These are phyloP conservation scores for Cosmorhoe ocellata DNA, from an alignment of 2,888 invertebrate genomes.

Conservation along the genomic window DNA sequence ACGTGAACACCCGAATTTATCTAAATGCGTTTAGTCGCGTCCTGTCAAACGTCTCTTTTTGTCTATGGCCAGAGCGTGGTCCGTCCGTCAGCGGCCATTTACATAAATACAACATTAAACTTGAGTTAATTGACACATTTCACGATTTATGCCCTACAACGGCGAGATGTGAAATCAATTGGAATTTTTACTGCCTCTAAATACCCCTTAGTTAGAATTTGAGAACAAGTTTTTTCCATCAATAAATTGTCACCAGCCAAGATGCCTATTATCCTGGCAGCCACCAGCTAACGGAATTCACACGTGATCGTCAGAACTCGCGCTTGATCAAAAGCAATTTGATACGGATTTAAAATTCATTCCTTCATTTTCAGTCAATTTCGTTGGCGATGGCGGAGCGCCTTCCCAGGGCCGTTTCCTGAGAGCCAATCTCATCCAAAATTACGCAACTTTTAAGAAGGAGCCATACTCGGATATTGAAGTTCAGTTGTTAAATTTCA, in stretches of 20 bases:
- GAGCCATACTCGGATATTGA: conserved; percentile 21
- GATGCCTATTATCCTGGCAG: conserved; percentile 28
- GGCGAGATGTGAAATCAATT: conserved; percentile 44
- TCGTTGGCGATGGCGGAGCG: conserved; percentile 23
- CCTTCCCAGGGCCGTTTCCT: conserved; percentile 30
- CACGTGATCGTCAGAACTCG: conserved; percentile 35
- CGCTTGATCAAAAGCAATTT: conserved; percentile 39
- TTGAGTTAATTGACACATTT: conserved; percentile 80
- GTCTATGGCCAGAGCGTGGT: conserved; percentile 52
- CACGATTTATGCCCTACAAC: conserved; percentile 73
- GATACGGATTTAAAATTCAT: conserved; percentile 41
- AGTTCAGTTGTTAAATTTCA: conserved; percentile 25
- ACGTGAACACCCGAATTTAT: conserved; percentile 44
- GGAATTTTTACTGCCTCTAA: conserved; percentile 39
- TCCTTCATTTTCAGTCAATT: conserved; percentile 39
- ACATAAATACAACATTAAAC: conserved; percentile 79
- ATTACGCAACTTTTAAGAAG: conserved; percentile 32
- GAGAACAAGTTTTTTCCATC: conserved; percentile 30
- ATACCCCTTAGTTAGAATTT: conserved; percentile 22
- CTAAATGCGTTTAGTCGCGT: conserved; percentile 52
- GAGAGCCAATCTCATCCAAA: conserved; percentile 35
- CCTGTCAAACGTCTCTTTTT: conserved; percentile 60
- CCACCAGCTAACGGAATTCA: conserved; percentile 15
- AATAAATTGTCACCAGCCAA: conserved; percentile 35
- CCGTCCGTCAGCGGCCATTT: conserved; percentile 67